Evolutionary conservation across 2,888 invertebrate species (phyloP).

Genomic region (Cremastinae sp.): DNA sequence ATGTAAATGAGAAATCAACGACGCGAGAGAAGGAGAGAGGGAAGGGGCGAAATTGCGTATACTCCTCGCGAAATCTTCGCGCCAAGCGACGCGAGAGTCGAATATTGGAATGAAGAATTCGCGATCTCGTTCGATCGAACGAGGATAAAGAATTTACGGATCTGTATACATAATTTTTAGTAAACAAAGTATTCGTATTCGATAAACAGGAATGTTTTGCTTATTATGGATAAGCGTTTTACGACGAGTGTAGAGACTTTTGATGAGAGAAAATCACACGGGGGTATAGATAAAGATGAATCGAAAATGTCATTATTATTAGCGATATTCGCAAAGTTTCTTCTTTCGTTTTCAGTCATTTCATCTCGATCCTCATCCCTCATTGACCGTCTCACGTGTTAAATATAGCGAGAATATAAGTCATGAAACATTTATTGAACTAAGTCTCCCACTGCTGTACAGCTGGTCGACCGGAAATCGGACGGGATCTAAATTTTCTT

Average conservation of each 20-base stretch:
- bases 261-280: slow-evolving; percentile 31
- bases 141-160: slow-evolving; percentile 54
- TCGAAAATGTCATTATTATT: slow-evolving; percentile 29
- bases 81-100: slow-evolving; percentile 55
- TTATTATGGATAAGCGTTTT: slow-evolving; percentile 38
- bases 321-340: slow-evolving; percentile 32
- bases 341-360: slow-evolving; percentile 2
- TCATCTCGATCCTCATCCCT: slow-evolving; percentile 18
- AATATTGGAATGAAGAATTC: slow-evolving; percentile 36
- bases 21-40: slow-evolving; percentile 42
- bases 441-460: slow-evolving; percentile 31
- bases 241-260: slow-evolving; percentile 40
- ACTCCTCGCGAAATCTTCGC: background rate
- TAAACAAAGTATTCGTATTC: slow-evolving; percentile 35
- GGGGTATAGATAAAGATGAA: slow-evolving; percentile 45
- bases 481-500: background rate
- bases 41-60: slow-evolving; percentile 40
- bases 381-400: slow-evolving; percentile 47
- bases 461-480: slow-evolving; percentile 23
- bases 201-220: slow-evolving; percentile 26
- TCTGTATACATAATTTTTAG: slow-evolving; percentile 60
- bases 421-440: slow-evolving; percentile 25
- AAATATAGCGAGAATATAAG: slow-evolving; percentile 18
- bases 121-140: slow-evolving; percentile 57
- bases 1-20: slow-evolving; percentile 49